Evolutionary conservation across 2,113 vertebrate genomes (phyloP).

Genomic region (Gracilinanus agilis): DNA sequence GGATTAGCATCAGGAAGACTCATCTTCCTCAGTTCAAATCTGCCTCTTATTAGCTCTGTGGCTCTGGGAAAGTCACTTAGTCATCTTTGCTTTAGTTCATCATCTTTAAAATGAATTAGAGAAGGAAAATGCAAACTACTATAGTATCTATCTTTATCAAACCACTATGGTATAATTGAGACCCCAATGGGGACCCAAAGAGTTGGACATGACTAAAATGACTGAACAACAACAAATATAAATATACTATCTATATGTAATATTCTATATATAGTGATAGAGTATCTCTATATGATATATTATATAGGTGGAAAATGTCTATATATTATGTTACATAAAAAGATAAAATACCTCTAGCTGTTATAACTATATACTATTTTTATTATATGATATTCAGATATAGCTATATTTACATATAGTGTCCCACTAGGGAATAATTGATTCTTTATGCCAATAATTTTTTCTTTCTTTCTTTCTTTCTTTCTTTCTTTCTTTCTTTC

Average conservation of each 20-base stretch:
- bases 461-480: neutral
- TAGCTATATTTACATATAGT: neutral
- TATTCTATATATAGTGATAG: neutral
- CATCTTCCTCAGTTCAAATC: neutral
- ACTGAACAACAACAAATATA: neutral
- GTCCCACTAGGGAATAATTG: neutral
- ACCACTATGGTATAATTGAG: neutral
- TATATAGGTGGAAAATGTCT: neutral
- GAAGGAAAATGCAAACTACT: neutral
- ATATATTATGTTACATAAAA: neutral
- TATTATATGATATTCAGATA: neutral
- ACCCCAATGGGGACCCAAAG: neutral
- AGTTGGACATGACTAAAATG: neutral
- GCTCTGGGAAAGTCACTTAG: neutral
- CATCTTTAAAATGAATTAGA: neutral
- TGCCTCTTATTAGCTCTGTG: neutral
- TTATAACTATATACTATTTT: neutral
- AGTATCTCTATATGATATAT: neutral
- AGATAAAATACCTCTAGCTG: neutral
- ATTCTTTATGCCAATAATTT: neutral
- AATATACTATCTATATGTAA: neutral
- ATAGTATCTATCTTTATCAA: neutral
- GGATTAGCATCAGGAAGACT: neutral
- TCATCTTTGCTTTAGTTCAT: neutral
- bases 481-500: neutral